A percentile compares a stretch with the other conserved stretches of the same genome.
Conservation (phyloP, 2,113 vertebrate genomes). For the Prochilodus magdalenae region DNA sequence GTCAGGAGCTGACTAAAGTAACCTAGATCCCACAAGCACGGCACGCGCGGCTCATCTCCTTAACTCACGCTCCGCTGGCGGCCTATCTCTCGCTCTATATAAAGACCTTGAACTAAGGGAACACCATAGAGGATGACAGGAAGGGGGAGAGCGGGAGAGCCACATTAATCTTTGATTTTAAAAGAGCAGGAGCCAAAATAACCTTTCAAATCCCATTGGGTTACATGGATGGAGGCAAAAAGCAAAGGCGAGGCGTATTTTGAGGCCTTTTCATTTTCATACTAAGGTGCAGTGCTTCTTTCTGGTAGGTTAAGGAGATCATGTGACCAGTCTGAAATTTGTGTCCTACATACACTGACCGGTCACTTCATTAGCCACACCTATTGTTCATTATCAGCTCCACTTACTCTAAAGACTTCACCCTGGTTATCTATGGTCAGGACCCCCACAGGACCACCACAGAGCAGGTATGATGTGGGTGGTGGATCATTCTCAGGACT, state of each 20-base stretch:
- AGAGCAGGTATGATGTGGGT: too few species aligned
- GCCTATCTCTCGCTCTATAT: conserved; percentile 65
- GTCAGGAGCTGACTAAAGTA: conserved; percentile 60
- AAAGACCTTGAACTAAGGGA: conserved; percentile 65
- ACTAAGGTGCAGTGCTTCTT: not conserved
- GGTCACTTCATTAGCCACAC: too few species aligned
- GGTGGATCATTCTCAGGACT: too few species aligned
- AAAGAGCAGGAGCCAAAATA: conserved; percentile 67
- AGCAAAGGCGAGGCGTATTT: conserved; percentile 32
- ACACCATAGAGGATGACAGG: conserved; percentile 38
- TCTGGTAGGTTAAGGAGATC: not conserved
- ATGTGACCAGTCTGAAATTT: not conserved
- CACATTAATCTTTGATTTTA: conserved; percentile 72
- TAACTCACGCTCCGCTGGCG: conserved; percentile 57
- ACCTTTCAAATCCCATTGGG: conserved; percentile 52
- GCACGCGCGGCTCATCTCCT: conserved; percentile 58
- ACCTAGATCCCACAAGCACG: conserved; percentile 66
- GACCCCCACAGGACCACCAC: too few species aligned
- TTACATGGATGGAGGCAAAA: conserved; percentile 38
- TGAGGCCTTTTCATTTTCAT: not conserved
- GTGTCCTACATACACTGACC: conserved; percentile 37
- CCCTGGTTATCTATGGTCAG: too few species aligned
- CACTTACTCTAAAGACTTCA: too few species aligned
- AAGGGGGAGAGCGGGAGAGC: conserved; percentile 52
- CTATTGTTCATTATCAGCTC: too few species aligned